Base-by-base conservation (phyloP, 2,113 vertebrate species). In the Chiloscyllium plagiosum region DNA sequence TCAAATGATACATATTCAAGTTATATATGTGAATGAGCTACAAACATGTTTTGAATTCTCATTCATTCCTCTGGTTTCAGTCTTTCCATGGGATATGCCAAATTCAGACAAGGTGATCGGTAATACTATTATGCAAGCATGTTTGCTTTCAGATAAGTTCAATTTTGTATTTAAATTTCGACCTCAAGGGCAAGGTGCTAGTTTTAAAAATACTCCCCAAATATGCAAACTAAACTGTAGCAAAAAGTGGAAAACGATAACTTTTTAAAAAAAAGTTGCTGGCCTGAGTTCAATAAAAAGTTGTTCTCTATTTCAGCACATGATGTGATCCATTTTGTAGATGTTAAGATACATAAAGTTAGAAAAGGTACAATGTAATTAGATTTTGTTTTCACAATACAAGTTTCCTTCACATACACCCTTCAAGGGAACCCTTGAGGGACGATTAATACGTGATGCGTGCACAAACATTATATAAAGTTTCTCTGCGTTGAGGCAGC, bases 291-390 rank as follows among this genome's bases (percentile, higher is more conserved):
- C 56, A 65, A 92, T 66, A 61, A 56, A 68, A 94, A 50, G 12
- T 33, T 94, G 90, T 37, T 72, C 33, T 42, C 68, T 47, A 50
- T 69, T 72, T 3, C 20, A 4, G 68, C 12, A 95, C 24, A 69
- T 26, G 20, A 95, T 52, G 47, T 95, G 94, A 72, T 72, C 69
- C 66, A 95, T 52, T 95, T 70, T 52, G 24, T 95, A 72, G 37
- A 95, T 95, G 37, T 95, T 76, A 42, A 33, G 69, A 52, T 95
- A 52, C 15, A 33, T n/a, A 93, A 61, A 15, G 19, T 37, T 56
- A 66, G 66, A 65, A 93, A 66, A 68, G 65, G 68, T 15, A 42
- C 37, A 93, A 68, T 69, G 68, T 5, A 95, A 47, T 70, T 37
- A 72, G 19, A 68, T 68, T 50, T 95, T 13, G 7, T 68, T 94